phyloP scores from a whole-genome alignment of 2,113 vertebrate genomes.

The Okapia johnstoni region DNA sequence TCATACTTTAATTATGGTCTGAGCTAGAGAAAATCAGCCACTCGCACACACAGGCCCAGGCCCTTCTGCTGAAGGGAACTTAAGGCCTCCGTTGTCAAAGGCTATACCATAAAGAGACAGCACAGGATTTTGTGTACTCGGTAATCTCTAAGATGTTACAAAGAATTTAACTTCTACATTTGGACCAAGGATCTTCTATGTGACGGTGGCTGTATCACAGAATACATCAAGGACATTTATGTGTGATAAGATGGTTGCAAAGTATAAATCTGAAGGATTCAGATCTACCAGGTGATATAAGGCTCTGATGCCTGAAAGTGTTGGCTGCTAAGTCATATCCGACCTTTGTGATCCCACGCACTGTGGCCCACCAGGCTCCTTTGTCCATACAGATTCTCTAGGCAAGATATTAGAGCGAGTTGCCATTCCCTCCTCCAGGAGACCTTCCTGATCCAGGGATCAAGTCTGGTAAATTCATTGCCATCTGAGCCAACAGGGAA shows the following conservation, averaged over 20 bases:
- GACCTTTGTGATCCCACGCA: neutral
- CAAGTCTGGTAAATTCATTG: neutral
- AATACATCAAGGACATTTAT: neutral
- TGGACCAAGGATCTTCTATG: neutral
- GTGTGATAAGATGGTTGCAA: neutral
- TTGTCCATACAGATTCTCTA: neutral
- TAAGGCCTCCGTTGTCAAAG: neutral
- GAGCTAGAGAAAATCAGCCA: neutral
- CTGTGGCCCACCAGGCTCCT: neutral
- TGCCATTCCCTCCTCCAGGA: neutral
- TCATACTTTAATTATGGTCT: neutral
- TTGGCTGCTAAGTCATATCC: neutral
- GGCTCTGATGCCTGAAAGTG: neutral
- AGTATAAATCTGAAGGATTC: neutral
- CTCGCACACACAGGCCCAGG: neutral
- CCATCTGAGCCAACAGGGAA: neutral
- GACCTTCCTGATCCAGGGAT: neutral
- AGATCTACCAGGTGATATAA: neutral
- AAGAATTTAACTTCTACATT: neutral
- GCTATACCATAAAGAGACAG: rapidly evolving
- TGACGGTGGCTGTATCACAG: rapidly evolving
- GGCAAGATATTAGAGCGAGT: neutral
- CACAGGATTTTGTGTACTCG: neutral
- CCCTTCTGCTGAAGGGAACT: neutral
- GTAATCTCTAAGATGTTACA: neutral